Evolutionary conservation across 2,797 vertebrate genomes (phyloP).

Genomic region (Parauchenoglanis ngamensis): DNA sequence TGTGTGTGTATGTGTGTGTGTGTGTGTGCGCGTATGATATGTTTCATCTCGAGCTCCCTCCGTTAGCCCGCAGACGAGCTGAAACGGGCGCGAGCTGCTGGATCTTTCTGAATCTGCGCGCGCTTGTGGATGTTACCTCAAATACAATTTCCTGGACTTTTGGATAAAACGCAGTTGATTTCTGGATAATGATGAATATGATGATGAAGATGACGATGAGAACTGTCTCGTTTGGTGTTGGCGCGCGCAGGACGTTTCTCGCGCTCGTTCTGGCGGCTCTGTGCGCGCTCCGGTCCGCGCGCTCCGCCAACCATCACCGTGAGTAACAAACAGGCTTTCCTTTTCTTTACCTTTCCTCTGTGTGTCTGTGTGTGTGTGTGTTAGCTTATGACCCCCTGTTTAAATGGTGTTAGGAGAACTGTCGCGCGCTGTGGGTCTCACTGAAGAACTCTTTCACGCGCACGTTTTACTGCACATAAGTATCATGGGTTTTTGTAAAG

Average conservation of each 20-base stretch:
- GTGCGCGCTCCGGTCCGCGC: constrained; percentile 32
- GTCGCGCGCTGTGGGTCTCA: neutral
- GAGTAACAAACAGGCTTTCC: neutral
- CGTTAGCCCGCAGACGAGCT: constrained; percentile 10
- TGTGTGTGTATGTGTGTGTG: constrained; percentile 5
- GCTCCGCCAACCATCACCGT: constrained; percentile 36
- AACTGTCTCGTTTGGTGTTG: neutral
- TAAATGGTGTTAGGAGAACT: neutral
- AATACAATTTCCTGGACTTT: neutral
- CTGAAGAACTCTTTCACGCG: neutral
- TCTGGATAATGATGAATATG: neutral
- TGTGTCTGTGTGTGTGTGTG: constrained; percentile 8
- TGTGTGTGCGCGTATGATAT: constrained; percentile 11
- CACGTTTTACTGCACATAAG: neutral
- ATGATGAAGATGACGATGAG: neutral
- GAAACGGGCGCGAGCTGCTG: constrained; percentile 6
- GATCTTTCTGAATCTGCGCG: neutral
- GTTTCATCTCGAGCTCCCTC: neutral
- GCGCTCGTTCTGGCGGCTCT: constrained; percentile 37
- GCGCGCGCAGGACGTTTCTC: constrained; percentile 16
- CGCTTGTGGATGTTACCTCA: neutral
- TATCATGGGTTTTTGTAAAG: no score
- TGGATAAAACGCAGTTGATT: neutral
- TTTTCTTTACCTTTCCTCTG: neutral
- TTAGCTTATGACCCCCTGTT: no score